Conservation (phyloP, 2,797 vertebrate species). For the Bufotes viridis region DNA sequence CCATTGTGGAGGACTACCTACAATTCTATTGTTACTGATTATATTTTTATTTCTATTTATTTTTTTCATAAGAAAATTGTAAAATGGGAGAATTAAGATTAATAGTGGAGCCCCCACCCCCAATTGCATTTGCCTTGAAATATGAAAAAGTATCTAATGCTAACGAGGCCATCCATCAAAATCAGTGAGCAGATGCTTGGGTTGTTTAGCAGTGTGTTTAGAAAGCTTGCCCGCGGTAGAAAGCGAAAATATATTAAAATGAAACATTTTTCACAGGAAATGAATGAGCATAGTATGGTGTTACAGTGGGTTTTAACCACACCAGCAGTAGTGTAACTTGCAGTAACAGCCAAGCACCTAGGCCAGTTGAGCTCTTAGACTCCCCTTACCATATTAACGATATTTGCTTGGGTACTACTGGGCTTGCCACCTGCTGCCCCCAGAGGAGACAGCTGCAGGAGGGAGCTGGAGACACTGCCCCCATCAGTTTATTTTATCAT, state of each 20-base stretch:
- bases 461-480: too few species aligned
- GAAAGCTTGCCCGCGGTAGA: slow-evolving; percentile 38
- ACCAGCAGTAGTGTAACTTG: too few species aligned
- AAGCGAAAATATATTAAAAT: slow-evolving; percentile 17
- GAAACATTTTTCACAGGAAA: slow-evolving; percentile 26
- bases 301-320: background rate
- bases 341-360: too few species aligned
- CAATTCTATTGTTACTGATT: slow-evolving; percentile 1
- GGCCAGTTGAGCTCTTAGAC: too few species aligned
- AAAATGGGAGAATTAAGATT: slow-evolving; percentile 51
- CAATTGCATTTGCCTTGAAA: slow-evolving; percentile 55
- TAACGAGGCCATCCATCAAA: slow-evolving; percentile 61
- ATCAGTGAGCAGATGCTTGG: slow-evolving; percentile 59
- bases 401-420: too few species aligned
- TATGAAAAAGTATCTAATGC: slow-evolving; percentile 61
- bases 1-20: background rate
- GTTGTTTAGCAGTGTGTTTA: slow-evolving; percentile 21
- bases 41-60: slow-evolving; percentile 22
- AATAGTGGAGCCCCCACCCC: slow-evolving; percentile 28
- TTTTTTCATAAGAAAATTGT: slow-evolving; percentile 34
- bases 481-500: background rate
- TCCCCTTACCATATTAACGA: too few species aligned
- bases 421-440: too few species aligned
- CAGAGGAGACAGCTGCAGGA: too few species aligned
- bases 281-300: background rate